Percentiles rank a stretch among this genome's conserved stretches.
phyloP scores from a whole-genome alignment of 2,113 vertebrate genomes.

The Callopanchax toddi region DNA sequence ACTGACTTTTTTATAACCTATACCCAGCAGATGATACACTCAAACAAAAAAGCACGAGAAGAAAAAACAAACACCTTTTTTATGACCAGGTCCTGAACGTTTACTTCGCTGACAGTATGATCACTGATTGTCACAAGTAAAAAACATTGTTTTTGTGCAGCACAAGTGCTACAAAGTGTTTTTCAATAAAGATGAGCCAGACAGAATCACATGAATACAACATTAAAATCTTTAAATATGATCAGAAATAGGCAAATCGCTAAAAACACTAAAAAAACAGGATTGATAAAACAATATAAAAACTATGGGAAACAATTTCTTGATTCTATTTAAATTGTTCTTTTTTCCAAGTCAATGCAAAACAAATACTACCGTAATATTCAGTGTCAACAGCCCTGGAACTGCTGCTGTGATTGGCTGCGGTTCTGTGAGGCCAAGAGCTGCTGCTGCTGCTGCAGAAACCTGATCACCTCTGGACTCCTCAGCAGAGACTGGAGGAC shows the following conservation, averaged over 20 bases:
- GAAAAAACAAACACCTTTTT: neutral
- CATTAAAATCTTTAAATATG: neutral
- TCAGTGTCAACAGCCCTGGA: constrained; percentile 73
- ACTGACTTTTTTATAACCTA: too few relatives aligned
- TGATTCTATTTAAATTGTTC: too few relatives aligned
- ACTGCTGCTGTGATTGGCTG: constrained; percentile 86
- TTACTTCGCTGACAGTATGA: neutral
- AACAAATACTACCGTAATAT: too few relatives aligned
- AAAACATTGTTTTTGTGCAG: too few relatives aligned
- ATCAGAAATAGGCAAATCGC: too few relatives aligned
- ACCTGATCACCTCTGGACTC: constrained; percentile 96
- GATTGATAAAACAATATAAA: neutral
- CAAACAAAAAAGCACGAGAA: neutral
- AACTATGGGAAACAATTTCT: neutral
- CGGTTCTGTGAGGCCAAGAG: constrained; percentile 88
- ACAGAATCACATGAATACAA: neutral
- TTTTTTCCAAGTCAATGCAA: neutral
- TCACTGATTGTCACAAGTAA: constrained; percentile 51
- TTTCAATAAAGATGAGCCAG: neutral
- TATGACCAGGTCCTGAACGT: neutral
- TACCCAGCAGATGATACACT: too few relatives aligned
- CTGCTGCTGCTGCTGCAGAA: constrained; percentile 95
- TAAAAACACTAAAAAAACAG: neutral
- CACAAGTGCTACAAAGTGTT: neutral
- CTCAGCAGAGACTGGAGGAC: constrained; percentile 89